phyloP scores from a whole-genome alignment of 1,140 invertebrate species.

The Eriocheir sinensis region DNA sequence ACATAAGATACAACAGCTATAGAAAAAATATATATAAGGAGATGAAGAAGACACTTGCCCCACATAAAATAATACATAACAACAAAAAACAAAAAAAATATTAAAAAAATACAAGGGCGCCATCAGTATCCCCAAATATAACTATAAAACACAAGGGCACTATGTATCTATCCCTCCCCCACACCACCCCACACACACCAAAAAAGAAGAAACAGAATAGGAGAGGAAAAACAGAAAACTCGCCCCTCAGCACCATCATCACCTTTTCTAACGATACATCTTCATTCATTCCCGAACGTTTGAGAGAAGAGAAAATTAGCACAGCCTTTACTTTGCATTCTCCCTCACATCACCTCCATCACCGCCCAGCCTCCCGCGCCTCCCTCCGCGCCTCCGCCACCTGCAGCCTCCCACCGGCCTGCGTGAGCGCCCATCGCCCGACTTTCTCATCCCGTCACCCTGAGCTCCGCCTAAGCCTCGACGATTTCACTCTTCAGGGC shows the following conservation, averaged over 20 bases:
- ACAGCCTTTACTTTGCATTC: not conserved
- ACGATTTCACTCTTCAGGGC: not conserved
- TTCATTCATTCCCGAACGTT: not conserved
- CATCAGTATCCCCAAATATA: too few species aligned
- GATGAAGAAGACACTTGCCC: too few species aligned
- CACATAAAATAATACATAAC: too few species aligned
- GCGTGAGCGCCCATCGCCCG: not conserved
- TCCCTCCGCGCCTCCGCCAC: not conserved
- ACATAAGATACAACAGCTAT: too few species aligned
- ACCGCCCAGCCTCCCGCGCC: not conserved
- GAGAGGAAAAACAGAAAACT: not conserved
- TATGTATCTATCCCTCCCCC: too few species aligned
- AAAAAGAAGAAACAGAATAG: too few species aligned
- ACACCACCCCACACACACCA: too few species aligned
- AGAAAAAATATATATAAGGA: too few species aligned
- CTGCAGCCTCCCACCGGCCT: not conserved
- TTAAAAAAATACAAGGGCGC: too few species aligned
- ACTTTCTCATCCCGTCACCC: not conserved
- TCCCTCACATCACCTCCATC: not conserved
- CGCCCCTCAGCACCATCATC: not conserved
- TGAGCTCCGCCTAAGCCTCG: not conserved
- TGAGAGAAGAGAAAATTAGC: not conserved
- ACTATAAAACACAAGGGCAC: too few species aligned
- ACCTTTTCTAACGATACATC: not conserved
- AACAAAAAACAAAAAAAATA: too few species aligned